Percentiles rank a stretch among this genome's conserved stretches.
phyloP scores from a whole-genome alignment of 2,888 invertebrate species.

The Amphipoea oculea region DNA sequence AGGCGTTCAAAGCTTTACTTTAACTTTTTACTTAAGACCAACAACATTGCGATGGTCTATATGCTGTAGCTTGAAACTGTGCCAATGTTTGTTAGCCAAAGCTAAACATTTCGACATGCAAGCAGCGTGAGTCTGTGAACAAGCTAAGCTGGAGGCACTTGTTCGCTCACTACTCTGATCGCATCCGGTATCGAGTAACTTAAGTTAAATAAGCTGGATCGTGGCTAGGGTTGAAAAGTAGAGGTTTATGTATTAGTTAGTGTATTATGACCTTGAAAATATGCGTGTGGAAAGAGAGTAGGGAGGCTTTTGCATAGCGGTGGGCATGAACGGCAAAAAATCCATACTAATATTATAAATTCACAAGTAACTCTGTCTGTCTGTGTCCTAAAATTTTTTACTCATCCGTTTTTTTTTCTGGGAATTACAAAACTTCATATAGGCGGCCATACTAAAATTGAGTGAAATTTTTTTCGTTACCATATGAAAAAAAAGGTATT shows the following conservation, averaged over 20 bases:
- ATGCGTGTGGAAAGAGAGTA: too few species aligned
- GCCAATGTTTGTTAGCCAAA: conserved; percentile 29
- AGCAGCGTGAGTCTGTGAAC: conserved; percentile 20
- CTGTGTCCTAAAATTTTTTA: background rate
- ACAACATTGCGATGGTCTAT: conserved; percentile 2
- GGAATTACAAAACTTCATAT: background rate
- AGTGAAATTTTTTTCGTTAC: conserved; percentile 3
- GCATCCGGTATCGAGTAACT: conserved; percentile 5
- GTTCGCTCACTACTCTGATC: background rate
- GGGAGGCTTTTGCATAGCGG: too few species aligned
- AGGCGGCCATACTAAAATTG: background rate
- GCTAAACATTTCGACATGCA: conserved; percentile 45
- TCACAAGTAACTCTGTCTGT: too few species aligned
- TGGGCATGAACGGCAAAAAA: too few species aligned
- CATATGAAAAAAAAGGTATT: background rate
- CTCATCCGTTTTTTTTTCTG: background rate
- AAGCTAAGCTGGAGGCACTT: conserved; percentile 22
- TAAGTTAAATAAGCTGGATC: conserved; percentile 26
- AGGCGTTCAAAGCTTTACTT: conserved; percentile 8
- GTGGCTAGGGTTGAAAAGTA: background rate
- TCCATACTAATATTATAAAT: too few species aligned
- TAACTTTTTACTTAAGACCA: conserved; percentile 19
- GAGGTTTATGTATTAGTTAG: background rate
- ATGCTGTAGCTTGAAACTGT: conserved; percentile 23
- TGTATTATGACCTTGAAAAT: background rate